Conservation (phyloP, 2,888 invertebrate genomes). For the Acrocera orbiculus region DNA sequence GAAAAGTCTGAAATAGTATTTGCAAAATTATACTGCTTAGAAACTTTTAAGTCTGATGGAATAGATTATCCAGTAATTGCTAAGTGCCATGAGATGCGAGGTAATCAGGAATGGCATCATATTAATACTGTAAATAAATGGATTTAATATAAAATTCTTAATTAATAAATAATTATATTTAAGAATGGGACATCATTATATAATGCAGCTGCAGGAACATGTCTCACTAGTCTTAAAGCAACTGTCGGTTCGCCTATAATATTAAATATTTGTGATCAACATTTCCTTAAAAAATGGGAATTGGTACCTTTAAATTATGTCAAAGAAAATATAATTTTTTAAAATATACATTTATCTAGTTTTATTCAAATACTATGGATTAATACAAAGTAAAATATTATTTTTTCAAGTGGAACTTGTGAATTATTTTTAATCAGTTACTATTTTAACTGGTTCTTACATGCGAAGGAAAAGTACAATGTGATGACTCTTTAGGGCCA, state of each 20-base stretch:
- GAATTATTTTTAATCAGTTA: too few relatives aligned
- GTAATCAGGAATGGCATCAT: conserved; percentile 83
- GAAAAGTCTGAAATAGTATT: conserved; percentile 66
- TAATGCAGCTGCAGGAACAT: conserved; percentile 73
- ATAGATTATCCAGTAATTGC: conserved; percentile 50
- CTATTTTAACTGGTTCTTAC: too few relatives aligned
- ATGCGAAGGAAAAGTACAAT: too few relatives aligned
- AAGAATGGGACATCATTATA: conserved; percentile 60
- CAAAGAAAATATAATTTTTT: too few relatives aligned
- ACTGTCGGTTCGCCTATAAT: conserved; percentile 33
- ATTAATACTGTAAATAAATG: conserved; percentile 41
- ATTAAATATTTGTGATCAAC: conserved; percentile 48
- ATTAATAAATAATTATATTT: conserved; percentile 17
- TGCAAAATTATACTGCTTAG: conserved; percentile 68
- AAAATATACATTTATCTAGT: too few relatives aligned
- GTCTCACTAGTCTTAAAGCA: conserved; percentile 42
- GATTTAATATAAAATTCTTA: background rate
- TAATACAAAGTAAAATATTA: too few relatives aligned
- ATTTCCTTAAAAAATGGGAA: too few relatives aligned
- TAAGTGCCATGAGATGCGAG: conserved; percentile 86
- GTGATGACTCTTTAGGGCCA: too few relatives aligned
- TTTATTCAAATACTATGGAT: too few relatives aligned
- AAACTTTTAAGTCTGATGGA: conserved; percentile 40
- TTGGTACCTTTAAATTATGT: too few relatives aligned
- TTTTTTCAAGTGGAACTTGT: too few relatives aligned